Percentiles rank a stretch among this genome's conserved stretches.
Evolutionary conservation across 2,113 vertebrate genomes (phyloP).

Genomic region (Dicaeum eximium): DNA sequence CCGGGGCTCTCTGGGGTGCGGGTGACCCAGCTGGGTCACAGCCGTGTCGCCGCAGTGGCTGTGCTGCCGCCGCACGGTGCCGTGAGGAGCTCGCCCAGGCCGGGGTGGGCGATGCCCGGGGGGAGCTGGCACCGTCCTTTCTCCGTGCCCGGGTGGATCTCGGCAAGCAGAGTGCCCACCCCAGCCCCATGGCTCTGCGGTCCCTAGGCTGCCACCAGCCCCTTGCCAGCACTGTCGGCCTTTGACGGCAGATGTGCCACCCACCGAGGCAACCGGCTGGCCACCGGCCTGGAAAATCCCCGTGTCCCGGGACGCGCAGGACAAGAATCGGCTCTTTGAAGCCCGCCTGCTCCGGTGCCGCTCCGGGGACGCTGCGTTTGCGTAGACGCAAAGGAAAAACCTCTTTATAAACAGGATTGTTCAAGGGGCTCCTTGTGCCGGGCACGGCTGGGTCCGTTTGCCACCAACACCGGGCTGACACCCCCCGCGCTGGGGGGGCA

Average conservation of each 20-base stretch:
- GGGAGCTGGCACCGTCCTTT: background rate
- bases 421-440: background rate
- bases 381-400: background rate
- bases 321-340: constrained; percentile 40
- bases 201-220: background rate
- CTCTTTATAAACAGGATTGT: background rate
- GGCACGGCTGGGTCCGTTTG: background rate
- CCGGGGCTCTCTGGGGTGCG: background rate
- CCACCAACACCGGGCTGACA: rapidly evolving
- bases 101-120: background rate
- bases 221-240: background rate
- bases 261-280: constrained; percentile 25
- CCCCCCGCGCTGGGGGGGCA: rapidly evolving
- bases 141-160: background rate
- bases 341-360: background rate
- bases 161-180: background rate
- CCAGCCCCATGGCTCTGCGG: background rate
- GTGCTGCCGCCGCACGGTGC: no score
- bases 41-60: rapidly evolving
- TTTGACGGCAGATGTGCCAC: background rate
- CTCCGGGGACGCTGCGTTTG: background rate
- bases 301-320: background rate
- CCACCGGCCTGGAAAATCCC: constrained; percentile 43
- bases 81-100: rapidly evolving
- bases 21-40: rapidly evolving